Percentiles rank a stretch among this genome's conserved stretches.
These are phyloP conservation scores for Probaryconus sp. DNA, from an alignment of 1,140 invertebrate species.

Conservation along the genomic window DNA sequence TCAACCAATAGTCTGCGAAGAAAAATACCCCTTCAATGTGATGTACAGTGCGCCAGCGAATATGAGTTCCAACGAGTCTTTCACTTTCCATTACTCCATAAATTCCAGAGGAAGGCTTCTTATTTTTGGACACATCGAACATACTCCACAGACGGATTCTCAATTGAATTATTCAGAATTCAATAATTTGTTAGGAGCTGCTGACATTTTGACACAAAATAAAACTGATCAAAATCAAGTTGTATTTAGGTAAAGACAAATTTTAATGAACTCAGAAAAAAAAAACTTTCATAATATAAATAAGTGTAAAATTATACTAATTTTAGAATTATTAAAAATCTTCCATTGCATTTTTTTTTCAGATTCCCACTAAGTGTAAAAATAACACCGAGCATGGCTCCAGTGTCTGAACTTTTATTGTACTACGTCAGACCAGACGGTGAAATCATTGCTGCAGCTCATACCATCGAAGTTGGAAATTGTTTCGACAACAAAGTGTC, in stretches of 20 bases:
- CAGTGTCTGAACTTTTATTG: conserved; percentile 84
- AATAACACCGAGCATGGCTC: conserved; percentile 85
- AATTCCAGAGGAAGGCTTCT: conserved; percentile 73
- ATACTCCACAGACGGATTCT: conserved; percentile 70
- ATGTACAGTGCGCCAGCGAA: conserved; percentile 72
- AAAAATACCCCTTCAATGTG: conserved; percentile 75
- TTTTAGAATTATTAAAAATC: neutral
- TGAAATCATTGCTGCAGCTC: conserved; percentile 82
- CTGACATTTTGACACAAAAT: conserved; percentile 63
- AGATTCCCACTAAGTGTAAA: conserved; percentile 74
- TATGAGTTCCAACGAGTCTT: conserved; percentile 56
- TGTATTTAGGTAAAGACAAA: conserved; percentile 66
- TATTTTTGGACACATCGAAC: conserved; percentile 73
- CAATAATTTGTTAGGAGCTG: conserved; percentile 69
- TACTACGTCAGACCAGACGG: conserved; percentile 87
- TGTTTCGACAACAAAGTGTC: conserved; percentile 81
- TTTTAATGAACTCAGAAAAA: neutral
- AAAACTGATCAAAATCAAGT: conserved; percentile 64
- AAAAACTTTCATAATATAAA: too few relatives aligned
- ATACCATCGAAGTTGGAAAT: conserved; percentile 77
- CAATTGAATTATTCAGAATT: conserved; percentile 73
- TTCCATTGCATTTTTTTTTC: conserved; percentile 1
- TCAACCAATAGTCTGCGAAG: conserved; percentile 72
- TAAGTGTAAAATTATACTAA: neutral
- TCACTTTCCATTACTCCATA: conserved; percentile 75